Evolutionary conservation across 2,888 invertebrate genomes (phyloP).

Genomic region (Rhamnusium bicolor): DNA sequence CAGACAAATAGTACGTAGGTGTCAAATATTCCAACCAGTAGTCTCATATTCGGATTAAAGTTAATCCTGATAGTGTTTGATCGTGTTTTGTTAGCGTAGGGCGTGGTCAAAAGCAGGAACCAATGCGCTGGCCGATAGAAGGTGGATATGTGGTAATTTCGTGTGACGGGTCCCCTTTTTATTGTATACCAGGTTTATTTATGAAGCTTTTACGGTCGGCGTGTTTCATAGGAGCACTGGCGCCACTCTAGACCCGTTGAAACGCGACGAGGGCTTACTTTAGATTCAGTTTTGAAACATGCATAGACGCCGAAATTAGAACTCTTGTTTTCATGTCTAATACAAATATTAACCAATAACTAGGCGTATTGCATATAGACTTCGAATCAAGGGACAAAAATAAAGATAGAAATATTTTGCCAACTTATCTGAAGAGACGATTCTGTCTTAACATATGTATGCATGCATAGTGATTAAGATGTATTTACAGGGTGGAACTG

Average conservation of each 20-base stretch:
- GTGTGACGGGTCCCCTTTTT: constrained; percentile 61
- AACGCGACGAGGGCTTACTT: constrained; percentile 48
- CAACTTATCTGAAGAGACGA: no score
- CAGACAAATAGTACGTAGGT: neutral
- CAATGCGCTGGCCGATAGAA: constrained; percentile 40
- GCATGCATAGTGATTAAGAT: no score
- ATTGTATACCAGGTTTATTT: constrained; percentile 64
- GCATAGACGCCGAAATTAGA: constrained; percentile 23
- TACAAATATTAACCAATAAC: neutral
- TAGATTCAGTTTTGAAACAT: constrained; percentile 20
- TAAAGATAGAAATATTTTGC: no score
- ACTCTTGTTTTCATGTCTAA: neutral
- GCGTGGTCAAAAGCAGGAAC: constrained; percentile 41
- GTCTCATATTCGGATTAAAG: constrained; percentile 24
- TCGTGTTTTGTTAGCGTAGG: constrained; percentile 24
- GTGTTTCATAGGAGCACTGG: constrained; percentile 63
- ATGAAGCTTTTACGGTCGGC: constrained; percentile 66
- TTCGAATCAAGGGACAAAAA: neutral
- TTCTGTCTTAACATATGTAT: no score
- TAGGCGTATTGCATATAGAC: neutral
- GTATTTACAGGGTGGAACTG: no score
- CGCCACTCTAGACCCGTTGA: constrained; percentile 58
- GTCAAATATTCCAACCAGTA: constrained; percentile 16
- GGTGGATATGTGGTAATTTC: constrained; percentile 57
- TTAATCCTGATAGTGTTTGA: constrained; percentile 16